These are phyloP conservation scores for Apostichopus leukothele DNA, from an alignment of 53 echinoderm and acorn worm genomes.

Conservation along the genomic window DNA sequence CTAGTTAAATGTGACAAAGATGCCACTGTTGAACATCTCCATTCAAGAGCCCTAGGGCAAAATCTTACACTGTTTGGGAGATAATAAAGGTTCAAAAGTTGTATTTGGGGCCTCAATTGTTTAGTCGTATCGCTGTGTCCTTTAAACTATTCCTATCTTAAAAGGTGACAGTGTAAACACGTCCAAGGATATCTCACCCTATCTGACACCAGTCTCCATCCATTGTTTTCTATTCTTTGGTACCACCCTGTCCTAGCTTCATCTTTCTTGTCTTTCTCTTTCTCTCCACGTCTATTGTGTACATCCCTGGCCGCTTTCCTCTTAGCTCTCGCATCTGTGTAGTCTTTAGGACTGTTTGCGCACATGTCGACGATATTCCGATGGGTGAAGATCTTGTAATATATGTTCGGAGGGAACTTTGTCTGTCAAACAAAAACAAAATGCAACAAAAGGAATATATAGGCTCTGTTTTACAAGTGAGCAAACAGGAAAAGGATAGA, in stretches of 20 bases:
- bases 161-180: no score
- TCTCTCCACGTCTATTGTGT: slow-evolving; percentile 65
- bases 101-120: background rate
- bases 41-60: no score
- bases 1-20: no score
- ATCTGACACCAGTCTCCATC: slow-evolving; percentile 97
- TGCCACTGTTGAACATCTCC: no score
- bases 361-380: slow-evolving; percentile 97
- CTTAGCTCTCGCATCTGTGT: slow-evolving; percentile 74
- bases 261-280: background rate
- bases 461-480: no score
- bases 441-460: background rate
- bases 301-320: slow-evolving; percentile 78
- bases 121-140: no score
- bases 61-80: no score
- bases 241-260: slow-evolving; percentile 72
- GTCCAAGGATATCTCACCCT: slow-evolving; percentile 61
- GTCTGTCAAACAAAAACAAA: background rate
- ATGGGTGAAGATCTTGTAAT: slow-evolving; percentile 99
- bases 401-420: slow-evolving; percentile 93
- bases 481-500: no score
- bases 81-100: no score
- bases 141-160: no score
- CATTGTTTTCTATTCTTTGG: slow-evolving; percentile 92
- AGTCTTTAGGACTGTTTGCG: slow-evolving; percentile 99